Evolutionary conservation across 2,797 vertebrate genomes (phyloP).

Genomic region (Sebastes kiyomatsui): DNA sequence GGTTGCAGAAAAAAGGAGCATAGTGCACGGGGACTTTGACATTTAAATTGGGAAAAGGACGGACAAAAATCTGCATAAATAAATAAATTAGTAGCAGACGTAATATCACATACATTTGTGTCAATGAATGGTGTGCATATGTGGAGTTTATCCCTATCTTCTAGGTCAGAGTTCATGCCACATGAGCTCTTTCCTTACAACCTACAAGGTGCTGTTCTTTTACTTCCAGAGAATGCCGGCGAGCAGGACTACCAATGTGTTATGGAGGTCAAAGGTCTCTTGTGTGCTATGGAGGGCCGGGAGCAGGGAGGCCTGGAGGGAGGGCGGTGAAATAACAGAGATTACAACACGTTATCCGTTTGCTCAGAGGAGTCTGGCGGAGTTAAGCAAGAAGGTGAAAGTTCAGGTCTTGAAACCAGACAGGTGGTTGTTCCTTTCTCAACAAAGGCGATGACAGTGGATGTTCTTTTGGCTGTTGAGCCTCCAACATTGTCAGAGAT

Average conservation of each 20-base stretch:
- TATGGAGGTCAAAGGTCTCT: conserved; percentile 41
- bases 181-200: neutral
- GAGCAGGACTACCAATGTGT: neutral
- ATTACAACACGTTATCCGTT: conserved; percentile 36
- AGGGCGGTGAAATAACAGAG: conserved; percentile 12
- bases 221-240: neutral
- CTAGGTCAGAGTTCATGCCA: conserved; percentile 32
- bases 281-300: neutral
- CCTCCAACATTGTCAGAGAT: neutral
- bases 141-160: neutral
- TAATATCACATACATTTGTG: neutral
- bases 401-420: conserved; percentile 43
- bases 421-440: conserved; percentile 5
- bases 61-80: neutral
- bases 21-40: neutral
- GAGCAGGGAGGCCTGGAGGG: neutral
- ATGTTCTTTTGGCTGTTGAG: neutral
- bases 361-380: conserved; percentile 34
- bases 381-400: conserved; percentile 58
- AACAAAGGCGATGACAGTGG: conserved; percentile 5
- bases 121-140: neutral
- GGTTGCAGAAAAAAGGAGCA: neutral
- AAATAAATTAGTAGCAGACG: neutral
- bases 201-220: neutral
- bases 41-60: neutral